Base-by-base conservation (phyloP, 2,113 vertebrate species). In the Sphaerodactylus townsendi region DNA sequence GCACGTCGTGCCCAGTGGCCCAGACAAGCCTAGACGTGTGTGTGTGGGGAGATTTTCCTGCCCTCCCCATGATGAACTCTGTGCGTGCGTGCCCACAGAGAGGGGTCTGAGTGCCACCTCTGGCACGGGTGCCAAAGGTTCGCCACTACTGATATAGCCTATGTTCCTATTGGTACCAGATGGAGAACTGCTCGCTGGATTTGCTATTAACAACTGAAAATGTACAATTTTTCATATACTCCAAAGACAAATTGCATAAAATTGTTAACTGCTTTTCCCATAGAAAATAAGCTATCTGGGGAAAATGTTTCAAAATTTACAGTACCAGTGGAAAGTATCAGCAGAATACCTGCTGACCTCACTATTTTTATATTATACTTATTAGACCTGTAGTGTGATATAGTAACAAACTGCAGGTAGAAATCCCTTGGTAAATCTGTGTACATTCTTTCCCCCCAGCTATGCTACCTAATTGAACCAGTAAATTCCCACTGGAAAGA, bases 161-260 rank as follows among this genome's bases (percentile, higher is more conserved):
- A 69, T 48, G 79, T 90, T 48, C 71, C 71, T 73, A 86, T 79
- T 87, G 77, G 65, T 81, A 68, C 41, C 33, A 79, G 65, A 70
- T 39, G 28, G 33, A 86, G 1, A 59, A 21, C 23, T 89, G 82
- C 23, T 84, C 62, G 9, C 25, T 62, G 59, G 79, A 77, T 76
- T 64, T 71, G 75, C 69, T 88, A 79, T 73, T 79, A 59, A 84
- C 77, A 66, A 50, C 72, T 10, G 1, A 15, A 4, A 30, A 82
- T 11, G 56, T 83, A 88, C 35, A 23, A 28, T 75, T 25, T 37
- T 28, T 30, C 66, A 1, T 74, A 28, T 86, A 69, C 35, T 33
- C 14, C 65, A 68, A 68, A 33, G 1, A 33, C n/a, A 68, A 33
- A 14, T 35, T 33, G 11, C 17, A 11, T 14, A 35, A 33, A 68